A percentile compares a stretch with the other conserved stretches of the same genome.
Conservation (phyloP, 1,140 invertebrate genomes). For the Trinorchestia longiramus region DNA sequence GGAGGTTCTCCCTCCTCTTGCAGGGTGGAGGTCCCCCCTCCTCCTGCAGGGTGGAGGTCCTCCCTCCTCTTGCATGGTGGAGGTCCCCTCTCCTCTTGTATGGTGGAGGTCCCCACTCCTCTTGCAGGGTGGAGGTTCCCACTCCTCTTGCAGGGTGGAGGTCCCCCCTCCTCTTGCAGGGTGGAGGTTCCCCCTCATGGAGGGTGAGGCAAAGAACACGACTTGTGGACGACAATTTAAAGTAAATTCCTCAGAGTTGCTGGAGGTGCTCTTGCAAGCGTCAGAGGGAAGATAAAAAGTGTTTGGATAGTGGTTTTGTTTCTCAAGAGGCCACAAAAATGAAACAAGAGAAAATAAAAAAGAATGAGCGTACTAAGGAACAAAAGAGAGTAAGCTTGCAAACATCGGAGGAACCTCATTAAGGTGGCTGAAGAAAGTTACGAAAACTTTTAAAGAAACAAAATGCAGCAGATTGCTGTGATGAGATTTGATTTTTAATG, state of each 20-base stretch:
- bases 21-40: too few relatives aligned
- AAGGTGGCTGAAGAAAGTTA: background rate
- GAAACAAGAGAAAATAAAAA: background rate
- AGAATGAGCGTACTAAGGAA: background rate
- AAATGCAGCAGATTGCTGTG: too few relatives aligned
- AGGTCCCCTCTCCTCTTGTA: too few relatives aligned
- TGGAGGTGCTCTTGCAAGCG: background rate
- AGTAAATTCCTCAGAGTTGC: background rate
- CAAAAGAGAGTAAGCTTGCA: background rate
- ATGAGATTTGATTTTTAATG: too few relatives aligned
- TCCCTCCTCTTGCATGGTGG: too few relatives aligned
- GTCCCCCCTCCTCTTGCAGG: too few relatives aligned
- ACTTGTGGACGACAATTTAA: background rate
- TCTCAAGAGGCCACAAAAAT: background rate
- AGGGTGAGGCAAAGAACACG: background rate
- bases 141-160: too few relatives aligned
- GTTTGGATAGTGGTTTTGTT: background rate
- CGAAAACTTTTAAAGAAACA: too few relatives aligned
- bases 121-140: too few relatives aligned
- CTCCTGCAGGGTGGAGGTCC: too few relatives aligned
- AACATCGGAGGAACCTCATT: background rate
- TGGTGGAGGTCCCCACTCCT: too few relatives aligned
- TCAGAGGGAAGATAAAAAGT: background rate
- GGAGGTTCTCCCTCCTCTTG: too few relatives aligned
- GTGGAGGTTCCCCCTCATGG: background rate